phyloP scores from a whole-genome alignment of 53 echinoderm and acorn worm species.

The Glandiceps talaboti region DNA sequence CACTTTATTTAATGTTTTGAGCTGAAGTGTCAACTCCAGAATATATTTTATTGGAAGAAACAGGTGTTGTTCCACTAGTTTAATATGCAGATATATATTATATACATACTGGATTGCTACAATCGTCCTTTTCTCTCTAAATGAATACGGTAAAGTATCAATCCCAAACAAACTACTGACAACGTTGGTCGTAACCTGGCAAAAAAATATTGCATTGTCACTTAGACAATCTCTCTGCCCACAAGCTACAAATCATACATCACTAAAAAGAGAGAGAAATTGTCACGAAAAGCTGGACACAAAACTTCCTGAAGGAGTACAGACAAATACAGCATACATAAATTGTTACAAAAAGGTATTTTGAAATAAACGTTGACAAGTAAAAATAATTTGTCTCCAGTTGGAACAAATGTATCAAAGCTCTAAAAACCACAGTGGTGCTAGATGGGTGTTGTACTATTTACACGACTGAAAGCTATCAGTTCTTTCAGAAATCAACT shows the following conservation, averaged over 20 bases:
- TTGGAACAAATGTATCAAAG: neutral
- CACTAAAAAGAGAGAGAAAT: neutral
- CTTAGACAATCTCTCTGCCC: neutral
- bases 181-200: too few relatives aligned
- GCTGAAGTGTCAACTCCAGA: neutral
- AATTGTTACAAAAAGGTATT: neutral
- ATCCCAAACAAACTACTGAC: neutral
- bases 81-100: neutral
- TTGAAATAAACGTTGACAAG: neutral
- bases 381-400: neutral
- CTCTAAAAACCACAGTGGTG: neutral
- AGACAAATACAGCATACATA: neutral
- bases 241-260: neutral
- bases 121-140: neutral
- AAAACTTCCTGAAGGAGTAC: neutral
- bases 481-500: neutral
- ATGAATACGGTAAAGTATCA: neutral
- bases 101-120: neutral
- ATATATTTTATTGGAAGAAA: neutral
- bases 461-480: neutral
- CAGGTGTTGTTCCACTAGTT: neutral
- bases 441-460: neutral
- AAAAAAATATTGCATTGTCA: neutral
- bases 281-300: neutral
- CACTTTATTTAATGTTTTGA: neutral